Evolutionary conservation across 2,888 invertebrate species (phyloP).

Genomic region (Acleris sparsana): DNA sequence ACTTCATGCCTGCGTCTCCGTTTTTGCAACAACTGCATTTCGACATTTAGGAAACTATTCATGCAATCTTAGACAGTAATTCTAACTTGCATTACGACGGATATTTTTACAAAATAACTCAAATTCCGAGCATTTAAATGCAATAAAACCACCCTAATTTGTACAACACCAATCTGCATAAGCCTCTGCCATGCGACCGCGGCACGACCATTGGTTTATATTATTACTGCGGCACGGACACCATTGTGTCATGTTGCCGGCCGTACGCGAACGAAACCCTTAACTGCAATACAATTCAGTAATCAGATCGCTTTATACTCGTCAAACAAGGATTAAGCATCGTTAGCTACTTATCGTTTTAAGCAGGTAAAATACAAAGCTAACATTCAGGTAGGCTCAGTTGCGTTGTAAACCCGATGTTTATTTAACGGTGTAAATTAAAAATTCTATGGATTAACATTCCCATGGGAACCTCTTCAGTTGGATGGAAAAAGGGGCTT

Average conservation of each 20-base stretch:
- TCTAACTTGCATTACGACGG: no score
- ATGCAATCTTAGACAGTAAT: no score
- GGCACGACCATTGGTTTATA: constrained; percentile 56
- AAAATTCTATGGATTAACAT: neutral
- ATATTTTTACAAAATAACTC: no score
- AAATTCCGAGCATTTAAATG: no score
- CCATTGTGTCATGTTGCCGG: constrained; percentile 47
- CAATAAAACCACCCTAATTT: no score
- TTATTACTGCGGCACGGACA: constrained; percentile 37
- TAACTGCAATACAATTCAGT: constrained; percentile 21
- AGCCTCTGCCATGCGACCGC: constrained; percentile 55
- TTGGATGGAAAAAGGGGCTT: neutral
- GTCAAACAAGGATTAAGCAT: constrained; percentile 1
- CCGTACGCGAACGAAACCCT: constrained; percentile 18
- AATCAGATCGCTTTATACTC: constrained; percentile 2
- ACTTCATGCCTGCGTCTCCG: no score
- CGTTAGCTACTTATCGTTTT: neutral
- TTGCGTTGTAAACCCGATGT: neutral
- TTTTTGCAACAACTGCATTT: no score
- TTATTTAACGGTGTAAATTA: neutral
- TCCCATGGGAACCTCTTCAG: constrained; percentile 3
- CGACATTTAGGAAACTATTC: no score
- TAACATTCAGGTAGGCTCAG: no score
- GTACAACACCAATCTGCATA: constrained; percentile 28
- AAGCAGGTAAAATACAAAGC: neutral